Base-by-base conservation (phyloP, 2,113 vertebrate species). In the Zapornia atra region DNA sequence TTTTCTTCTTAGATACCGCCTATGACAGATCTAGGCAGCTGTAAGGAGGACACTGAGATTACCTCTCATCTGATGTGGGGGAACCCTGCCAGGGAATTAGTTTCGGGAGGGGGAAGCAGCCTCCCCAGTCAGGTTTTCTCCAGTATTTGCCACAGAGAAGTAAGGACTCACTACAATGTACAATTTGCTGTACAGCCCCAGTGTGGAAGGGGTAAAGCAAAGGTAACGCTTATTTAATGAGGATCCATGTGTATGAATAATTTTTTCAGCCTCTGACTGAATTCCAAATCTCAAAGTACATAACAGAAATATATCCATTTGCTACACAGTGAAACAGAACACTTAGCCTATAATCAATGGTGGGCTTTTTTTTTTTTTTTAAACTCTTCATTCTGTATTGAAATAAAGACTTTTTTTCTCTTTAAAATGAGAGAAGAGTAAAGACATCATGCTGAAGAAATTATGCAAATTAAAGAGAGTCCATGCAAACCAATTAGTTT, bases 401-500 rank as follows among this genome's bases (percentile, higher is more conserved):
- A 75, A 87, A 90, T 34, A 88, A 85, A 92, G 69, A 78, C 3
- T 24, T 84, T 84, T 84, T 93, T 57, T 38, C 33, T 25, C 15
- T 66, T 92, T 77, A 64, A 93, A 93, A 75, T 76, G 48, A 65
- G 90, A 64, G 63, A 75, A 59, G 9, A 81, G 29, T 87, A 76
- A 95, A 90, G 94, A 90, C 38, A 88, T 53, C 69, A 87, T 12
- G 73, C 86, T 64, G 68, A 46, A 83, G 18, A 88, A 78, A 90
- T 69, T 65, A 94, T 86, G 88, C 83, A 94, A 79, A 96, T 95
- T 84, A 73, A 91, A 79, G 28, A 28, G 22, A 81, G 36, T 72
- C 76, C 83, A 59, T 76, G 86, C 69, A 95, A 96, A 91, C 82
- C 78, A 81, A 57, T 94, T 85, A 83, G 65, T 91, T 91, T 96